Evolutionary conservation across 2,113 vertebrate species (phyloP).

Genomic region (Haemorhous mexicanus): DNA sequence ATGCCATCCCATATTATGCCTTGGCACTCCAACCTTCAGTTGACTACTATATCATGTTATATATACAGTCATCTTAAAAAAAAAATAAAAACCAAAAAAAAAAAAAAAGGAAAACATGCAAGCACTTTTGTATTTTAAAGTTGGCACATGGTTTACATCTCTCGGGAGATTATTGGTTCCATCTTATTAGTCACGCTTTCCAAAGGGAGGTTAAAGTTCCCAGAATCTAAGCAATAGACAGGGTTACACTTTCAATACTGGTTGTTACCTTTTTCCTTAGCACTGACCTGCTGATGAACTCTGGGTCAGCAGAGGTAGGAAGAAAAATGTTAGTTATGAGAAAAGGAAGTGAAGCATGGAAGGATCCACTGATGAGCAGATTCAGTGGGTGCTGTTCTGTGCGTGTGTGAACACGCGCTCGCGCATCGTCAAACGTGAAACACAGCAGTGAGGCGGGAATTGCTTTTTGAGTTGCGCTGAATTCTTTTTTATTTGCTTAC

Average conservation of each 20-base stretch:
- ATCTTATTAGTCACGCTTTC: conserved; percentile 71
- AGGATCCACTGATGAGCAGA: neutral
- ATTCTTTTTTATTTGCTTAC: neutral
- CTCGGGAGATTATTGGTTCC: conserved; percentile 63
- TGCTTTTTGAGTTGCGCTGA: neutral
- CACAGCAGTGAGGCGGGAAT: neutral
- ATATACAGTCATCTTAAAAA: neutral
- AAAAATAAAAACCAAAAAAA: no score
- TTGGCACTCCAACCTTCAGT: neutral
- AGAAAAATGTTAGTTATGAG: conserved; percentile 51
- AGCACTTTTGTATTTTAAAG: conserved; percentile 59
- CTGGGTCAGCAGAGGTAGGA: conserved; percentile 30
- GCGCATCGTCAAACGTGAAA: rapidly evolving
- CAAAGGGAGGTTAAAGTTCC: conserved; percentile 67
- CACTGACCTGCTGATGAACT: conserved; percentile 69
- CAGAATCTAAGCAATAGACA: conserved; percentile 57
- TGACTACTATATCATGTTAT: neutral
- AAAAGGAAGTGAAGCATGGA: conserved; percentile 29
- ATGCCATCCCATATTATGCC: neutral
- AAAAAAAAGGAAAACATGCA: neutral
- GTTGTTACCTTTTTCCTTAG: conserved; percentile 50
- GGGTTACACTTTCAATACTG: conserved; percentile 44
- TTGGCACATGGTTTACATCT: conserved; percentile 61
- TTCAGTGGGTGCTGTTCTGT: neutral
- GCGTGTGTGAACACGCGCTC: rapidly evolving